A percentile compares a stretch with the other conserved stretches of the same genome.
These are phyloP conservation scores for Pongo abelii DNA, from an alignment of 2,113 vertebrate species.

Conservation along the genomic window DNA sequence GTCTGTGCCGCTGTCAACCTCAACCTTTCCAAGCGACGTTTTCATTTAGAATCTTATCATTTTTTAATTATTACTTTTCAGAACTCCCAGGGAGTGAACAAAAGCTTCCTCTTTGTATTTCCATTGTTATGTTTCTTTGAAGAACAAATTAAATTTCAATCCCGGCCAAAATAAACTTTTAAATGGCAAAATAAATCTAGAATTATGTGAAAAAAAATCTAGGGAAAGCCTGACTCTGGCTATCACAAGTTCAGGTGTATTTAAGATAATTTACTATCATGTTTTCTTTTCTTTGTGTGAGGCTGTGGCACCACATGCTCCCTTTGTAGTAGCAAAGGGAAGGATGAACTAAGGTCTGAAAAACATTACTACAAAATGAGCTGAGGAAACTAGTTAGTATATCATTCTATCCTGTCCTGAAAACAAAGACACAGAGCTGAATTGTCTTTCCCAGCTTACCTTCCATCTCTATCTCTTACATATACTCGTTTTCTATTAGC, in stretches of 20 bases:
- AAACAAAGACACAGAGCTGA: conserved; percentile 59
- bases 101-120: conserved; percentile 84
- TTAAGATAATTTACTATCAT: conserved; percentile 78
- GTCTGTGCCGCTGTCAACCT: conserved; percentile 82
- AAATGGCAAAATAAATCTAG: conserved; percentile 83
- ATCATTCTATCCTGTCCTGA: conserved; percentile 58
- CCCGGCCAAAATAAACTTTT: conserved; percentile 85
- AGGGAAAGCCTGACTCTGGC: conserved; percentile 53
- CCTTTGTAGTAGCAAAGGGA: conserved; percentile 73
- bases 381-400: conserved; percentile 65
- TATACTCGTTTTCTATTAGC: background rate
- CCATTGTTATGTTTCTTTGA: conserved; percentile 86
- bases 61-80: conserved; percentile 89
- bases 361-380: conserved; percentile 68
- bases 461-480: conserved; percentile 16
- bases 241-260: conserved; percentile 79
- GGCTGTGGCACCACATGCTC: conserved; percentile 24
- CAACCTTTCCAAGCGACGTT: conserved; percentile 87
- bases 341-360: conserved; percentile 71
- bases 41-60: conserved; percentile 89
- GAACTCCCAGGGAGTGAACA: conserved; percentile 85
- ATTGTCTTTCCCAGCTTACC: conserved; percentile 28
- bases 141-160: conserved; percentile 86
- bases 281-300: conserved; percentile 82
- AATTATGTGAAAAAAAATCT: conserved; percentile 72